Evolutionary conservation across 2,113 vertebrate species (phyloP).

Genomic region (Pygoscelis antarcticus): DNA sequence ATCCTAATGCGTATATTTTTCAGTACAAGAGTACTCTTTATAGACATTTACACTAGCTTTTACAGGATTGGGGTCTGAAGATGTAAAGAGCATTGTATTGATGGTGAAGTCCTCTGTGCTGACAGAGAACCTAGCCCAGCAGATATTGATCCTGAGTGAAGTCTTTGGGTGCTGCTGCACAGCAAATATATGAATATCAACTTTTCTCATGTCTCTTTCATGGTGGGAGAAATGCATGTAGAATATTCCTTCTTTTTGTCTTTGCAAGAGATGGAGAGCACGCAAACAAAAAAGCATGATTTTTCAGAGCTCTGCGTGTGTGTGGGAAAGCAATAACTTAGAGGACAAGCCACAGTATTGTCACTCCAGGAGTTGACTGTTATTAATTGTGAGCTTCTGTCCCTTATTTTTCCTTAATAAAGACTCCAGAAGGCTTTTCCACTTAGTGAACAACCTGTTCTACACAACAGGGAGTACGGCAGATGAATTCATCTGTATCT

Average conservation of each 20-base stretch:
- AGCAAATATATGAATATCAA: neutral
- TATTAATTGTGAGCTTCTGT: slow-evolving; percentile 45
- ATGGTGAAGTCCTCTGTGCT: neutral
- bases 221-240: neutral
- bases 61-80: neutral
- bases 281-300: neutral
- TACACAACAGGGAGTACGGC: slow-evolving; percentile 20
- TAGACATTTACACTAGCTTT: neutral
- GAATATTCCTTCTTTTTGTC: neutral
- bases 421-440: slow-evolving; percentile 33
- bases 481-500: slow-evolving; percentile 29
- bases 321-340: neutral
- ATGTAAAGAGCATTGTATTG: neutral
- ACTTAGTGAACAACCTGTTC: slow-evolving; percentile 37
- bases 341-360: neutral
- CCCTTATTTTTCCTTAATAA: neutral
- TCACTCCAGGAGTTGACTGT: neutral
- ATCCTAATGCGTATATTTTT: neutral
- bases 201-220: neutral
- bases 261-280: neutral
- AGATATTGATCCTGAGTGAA: neutral
- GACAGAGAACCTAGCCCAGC: neutral
- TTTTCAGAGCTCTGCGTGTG: neutral
- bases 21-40: neutral
- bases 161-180: neutral